These are phyloP conservation scores for Tinamus guttatus DNA, from an alignment of 2,113 vertebrate genomes.

Conservation along the genomic window DNA sequence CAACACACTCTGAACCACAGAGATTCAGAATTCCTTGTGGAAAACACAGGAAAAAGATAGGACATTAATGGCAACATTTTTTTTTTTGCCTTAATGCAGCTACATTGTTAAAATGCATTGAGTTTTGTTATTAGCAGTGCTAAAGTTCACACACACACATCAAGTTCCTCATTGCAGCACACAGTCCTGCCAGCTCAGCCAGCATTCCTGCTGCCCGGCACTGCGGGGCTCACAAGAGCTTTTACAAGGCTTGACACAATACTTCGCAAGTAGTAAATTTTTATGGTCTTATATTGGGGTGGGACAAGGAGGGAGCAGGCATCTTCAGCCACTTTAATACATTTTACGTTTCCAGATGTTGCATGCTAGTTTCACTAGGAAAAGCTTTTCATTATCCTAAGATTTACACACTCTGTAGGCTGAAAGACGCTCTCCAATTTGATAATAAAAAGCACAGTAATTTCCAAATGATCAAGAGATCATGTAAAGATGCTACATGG, in stretches of 20 bases:
- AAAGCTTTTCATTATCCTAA: conserved; percentile 63
- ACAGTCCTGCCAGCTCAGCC: neutral
- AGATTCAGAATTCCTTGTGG: neutral
- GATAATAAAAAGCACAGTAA: conserved; percentile 51
- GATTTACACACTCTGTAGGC: conserved; percentile 41
- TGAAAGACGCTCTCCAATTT: conserved; percentile 36
- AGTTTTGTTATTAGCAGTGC: neutral
- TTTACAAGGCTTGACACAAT: neutral
- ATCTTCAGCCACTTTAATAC: conserved; percentile 29
- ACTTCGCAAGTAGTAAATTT: conserved; percentile 2
- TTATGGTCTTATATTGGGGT: neutral
- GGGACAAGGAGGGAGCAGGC: neutral
- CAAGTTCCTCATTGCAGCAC: neutral
- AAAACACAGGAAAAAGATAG: neutral
- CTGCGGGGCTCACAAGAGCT: neutral
- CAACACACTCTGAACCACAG: neutral
- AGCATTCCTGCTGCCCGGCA: neutral
- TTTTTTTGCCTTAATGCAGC: neutral
- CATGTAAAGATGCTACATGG: neutral
- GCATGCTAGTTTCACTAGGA: conserved; percentile 15
- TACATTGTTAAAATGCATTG: neutral
- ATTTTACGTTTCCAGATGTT: conserved; percentile 52
- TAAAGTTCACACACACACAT: neutral
- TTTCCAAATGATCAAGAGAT: conserved; percentile 31
- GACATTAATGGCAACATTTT: neutral